Conservation (phyloP, 2,113 vertebrate genomes). For the Gobio gobio region DNA sequence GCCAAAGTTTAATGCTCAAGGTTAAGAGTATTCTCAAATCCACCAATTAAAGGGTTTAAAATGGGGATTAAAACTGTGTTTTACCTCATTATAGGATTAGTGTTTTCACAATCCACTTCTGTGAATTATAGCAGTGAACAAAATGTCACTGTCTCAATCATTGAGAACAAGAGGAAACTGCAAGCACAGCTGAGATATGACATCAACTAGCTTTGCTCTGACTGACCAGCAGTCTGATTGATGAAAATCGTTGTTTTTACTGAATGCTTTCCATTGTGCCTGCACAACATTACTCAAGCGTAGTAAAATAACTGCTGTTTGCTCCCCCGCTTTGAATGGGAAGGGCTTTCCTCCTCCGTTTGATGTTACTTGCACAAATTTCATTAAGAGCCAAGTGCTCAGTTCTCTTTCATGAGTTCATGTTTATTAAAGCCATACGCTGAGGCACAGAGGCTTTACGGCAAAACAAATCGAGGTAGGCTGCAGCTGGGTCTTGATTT, state of each 20-base stretch:
- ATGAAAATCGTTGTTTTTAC: conserved; percentile 14
- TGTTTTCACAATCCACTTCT: not conserved
- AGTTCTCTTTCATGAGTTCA: conserved; percentile 29
- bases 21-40: not conserved
- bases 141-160: not conserved
- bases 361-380: conserved; percentile 19
- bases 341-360: conserved; percentile 28
- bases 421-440: conserved; percentile 40
- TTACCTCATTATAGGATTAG: not conserved
- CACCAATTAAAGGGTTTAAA: conserved; percentile 16
- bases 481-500: conserved; percentile 28
- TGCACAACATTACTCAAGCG: conserved; percentile 10
- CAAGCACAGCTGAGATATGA: not conserved
- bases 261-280: conserved; percentile 26
- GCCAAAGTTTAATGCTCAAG: not conserved
- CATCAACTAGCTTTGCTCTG: not conserved
- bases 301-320: conserved; percentile 31
- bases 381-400: conserved; percentile 38
- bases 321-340: conserved; percentile 17
- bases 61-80: not conserved
- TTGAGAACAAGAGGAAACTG: not conserved
- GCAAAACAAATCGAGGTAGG: not conserved
- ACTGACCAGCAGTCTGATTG: not conserved
- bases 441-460: conserved; percentile 14
- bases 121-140: not conserved